These are phyloP conservation scores for Drepana falcataria DNA, from an alignment of 2,888 invertebrate genomes.

Conservation along the genomic window DNA sequence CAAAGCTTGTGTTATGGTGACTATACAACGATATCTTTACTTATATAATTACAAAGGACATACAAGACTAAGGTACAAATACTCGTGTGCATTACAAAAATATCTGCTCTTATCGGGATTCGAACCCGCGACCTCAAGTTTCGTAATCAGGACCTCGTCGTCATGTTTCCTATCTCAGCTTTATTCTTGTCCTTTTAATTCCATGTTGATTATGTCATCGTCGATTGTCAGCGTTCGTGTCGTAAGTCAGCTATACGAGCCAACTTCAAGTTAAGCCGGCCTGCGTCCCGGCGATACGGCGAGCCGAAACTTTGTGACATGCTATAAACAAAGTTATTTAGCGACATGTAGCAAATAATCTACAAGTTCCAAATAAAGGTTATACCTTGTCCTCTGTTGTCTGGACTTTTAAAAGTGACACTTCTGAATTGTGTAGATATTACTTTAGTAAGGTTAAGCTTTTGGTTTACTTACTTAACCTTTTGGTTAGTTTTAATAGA, in stretches of 20 bases:
- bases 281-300: conserved; percentile 15
- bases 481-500: no score
- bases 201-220: neutral
- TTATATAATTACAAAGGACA: no score
- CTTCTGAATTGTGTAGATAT: neutral
- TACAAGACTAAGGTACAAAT: no score
- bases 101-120: no score
- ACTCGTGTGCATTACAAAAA: no score
- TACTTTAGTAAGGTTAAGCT: no score
- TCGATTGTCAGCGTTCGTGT: neutral
- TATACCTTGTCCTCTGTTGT: neutral
- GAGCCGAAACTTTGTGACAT: conserved; percentile 24
- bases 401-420: neutral
- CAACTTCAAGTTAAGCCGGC: conserved; percentile 22
- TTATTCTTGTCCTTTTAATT: neutral
- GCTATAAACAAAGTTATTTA: conserved; percentile 22
- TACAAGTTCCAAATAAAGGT: neutral
- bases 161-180: neutral
- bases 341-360: neutral
- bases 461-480: no score
- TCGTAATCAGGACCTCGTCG: no score
- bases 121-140: no score
- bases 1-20: no score
- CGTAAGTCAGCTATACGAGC: conserved; percentile 26
- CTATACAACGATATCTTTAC: no score